Evolutionary conservation across 2,888 invertebrate genomes (phyloP), one percentile per base, ranked within the genome.

Genomic region (Chouioia cunea): DNA sequence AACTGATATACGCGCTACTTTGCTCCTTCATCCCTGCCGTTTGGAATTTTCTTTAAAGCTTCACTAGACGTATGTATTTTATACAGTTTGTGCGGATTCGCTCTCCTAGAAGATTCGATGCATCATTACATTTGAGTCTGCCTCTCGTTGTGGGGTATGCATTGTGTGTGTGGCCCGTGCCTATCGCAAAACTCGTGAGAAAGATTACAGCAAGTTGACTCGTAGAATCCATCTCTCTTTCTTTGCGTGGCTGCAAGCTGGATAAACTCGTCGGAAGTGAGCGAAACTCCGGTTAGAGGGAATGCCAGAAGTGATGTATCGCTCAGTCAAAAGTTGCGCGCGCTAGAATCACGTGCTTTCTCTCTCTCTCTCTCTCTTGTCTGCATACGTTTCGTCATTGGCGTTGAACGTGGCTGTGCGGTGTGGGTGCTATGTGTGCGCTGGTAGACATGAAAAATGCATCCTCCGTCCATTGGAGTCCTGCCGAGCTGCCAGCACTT

Each of bases 401-500:
- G 71, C 47, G 67, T 71, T 71, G 67, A 70, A 67, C 48, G 58
- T 63, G 56, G 27, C 20, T 46, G 56, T 46, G 54, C 53, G 60
- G 53, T 63, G 59, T 56, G 71, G 70, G 62, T 67, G 72, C 74
- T 76, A 74, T 80, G 77, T 78, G 78, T 80, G 78, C 14, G 79
- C 77, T 76, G 73, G 76, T 76, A 76, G 82, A 81, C 83, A 83
- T 83, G 84, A 84, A 84, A 84, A 84, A 84, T 84, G 83, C 82
- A 84, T 83, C 78, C 76, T 82, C 79, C 77, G 77, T 36, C 79
- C 79, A 80, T 81, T 82, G 81, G 79, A 80, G 80, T 79, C 80
- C 78, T 74, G 78, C 79, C 78, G 79, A 80, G 79, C 82, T 81
- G 81, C 80, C 81, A 79, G 78, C 79, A 80, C 82, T 82, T 83